Conservation (phyloP, 64 coral and sea anemone species). For the Astreopora myriophthalma region DNA sequence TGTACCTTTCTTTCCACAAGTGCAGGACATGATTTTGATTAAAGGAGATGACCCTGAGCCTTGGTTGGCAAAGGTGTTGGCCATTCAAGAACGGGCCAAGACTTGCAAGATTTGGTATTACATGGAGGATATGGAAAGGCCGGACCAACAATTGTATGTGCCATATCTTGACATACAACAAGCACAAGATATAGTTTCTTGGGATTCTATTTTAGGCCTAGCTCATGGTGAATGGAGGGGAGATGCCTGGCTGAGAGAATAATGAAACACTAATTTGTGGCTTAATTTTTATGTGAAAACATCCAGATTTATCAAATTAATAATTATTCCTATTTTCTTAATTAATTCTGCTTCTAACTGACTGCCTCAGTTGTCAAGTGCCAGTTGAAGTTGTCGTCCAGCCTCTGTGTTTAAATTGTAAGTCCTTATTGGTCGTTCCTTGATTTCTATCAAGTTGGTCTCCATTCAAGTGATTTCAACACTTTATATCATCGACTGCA, state of each 20-base stretch:
- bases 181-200: background rate
- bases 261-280: too few relatives aligned
- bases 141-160: background rate
- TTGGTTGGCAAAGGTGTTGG: conserved; percentile 35
- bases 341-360: too few relatives aligned
- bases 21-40: conserved; percentile 23
- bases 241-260: background rate
- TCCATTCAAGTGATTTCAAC: too few relatives aligned
- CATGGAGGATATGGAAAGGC: background rate
- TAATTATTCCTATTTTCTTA: too few relatives aligned
- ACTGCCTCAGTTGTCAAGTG: too few relatives aligned
- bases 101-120: conserved; percentile 4
- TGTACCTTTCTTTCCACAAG: conserved; percentile 24
- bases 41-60: conserved; percentile 32
- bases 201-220: background rate
- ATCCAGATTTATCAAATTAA: too few relatives aligned
- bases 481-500: too few relatives aligned
- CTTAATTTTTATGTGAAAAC: too few relatives aligned
- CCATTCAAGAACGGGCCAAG: background rate
- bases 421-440: too few relatives aligned
- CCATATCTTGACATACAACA: background rate
- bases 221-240: conserved; percentile 13
- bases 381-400: too few relatives aligned
- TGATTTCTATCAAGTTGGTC: too few relatives aligned
- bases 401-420: too few relatives aligned